These are phyloP conservation scores for Arctocebus calabarensis DNA, from an alignment of 2,797 vertebrate genomes.

Conservation along the genomic window DNA sequence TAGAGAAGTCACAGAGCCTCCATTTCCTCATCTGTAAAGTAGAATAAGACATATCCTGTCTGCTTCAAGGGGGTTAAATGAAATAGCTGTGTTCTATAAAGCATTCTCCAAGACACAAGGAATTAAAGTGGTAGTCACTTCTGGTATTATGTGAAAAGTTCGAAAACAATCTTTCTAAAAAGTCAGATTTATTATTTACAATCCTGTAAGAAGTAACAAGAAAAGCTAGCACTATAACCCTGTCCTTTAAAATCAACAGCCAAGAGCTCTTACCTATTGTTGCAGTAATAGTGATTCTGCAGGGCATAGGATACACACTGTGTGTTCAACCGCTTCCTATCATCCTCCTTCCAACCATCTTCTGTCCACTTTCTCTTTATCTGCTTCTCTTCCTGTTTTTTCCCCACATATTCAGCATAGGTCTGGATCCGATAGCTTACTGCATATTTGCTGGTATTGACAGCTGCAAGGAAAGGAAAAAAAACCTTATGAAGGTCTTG, in stretches of 20 bases:
- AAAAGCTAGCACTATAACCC: not conserved
- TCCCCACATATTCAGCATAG: conserved; percentile 95
- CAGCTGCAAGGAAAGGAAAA: conserved; percentile 88
- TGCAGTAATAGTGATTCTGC: conserved; percentile 84
- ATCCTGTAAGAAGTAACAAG: not conserved
- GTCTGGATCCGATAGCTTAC: conserved; percentile 99
- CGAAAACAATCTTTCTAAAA: not conserved
- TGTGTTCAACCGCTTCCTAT: conserved; percentile 88
- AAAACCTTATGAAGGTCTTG: not conserved
- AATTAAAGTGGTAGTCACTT: not conserved
- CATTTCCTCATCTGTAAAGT: not conserved
- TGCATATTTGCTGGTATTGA: conserved; percentile 98
- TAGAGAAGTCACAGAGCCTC: not conserved
- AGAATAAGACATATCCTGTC: not conserved
- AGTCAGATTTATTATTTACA: not conserved
- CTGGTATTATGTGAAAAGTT: not conserved
- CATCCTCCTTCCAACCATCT: conserved; percentile 92
- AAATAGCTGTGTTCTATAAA: not conserved
- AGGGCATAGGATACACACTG: conserved; percentile 85
- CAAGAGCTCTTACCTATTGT: conserved; percentile 84
- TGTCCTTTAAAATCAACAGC: not conserved
- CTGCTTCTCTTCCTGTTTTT: conserved; percentile 90
- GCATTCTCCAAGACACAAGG: not conserved
- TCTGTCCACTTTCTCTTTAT: conserved; percentile 92
- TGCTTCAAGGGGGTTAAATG: not conserved